These are phyloP conservation scores for Hafferia zeledoni DNA, from an alignment of 2,797 vertebrate genomes.

Conservation along the genomic window DNA sequence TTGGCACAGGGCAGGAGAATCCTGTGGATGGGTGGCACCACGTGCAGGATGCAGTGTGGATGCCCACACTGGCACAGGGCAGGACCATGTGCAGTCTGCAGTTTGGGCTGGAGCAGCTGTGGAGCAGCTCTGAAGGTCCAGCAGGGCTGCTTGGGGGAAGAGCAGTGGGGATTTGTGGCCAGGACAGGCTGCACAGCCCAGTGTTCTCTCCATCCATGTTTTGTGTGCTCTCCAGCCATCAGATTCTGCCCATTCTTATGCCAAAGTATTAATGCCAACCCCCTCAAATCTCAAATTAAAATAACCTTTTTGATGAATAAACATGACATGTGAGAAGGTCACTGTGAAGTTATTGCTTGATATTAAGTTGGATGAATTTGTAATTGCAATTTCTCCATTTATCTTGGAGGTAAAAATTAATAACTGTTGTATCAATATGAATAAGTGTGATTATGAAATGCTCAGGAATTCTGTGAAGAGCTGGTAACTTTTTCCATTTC, in stretches of 20 bases:
- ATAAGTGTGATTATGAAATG: background rate
- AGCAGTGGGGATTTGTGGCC: background rate
- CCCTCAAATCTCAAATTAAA: background rate
- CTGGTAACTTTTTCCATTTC: background rate
- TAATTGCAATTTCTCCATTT: background rate
- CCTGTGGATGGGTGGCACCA: no score
- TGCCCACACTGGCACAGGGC: no score
- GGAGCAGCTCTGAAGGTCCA: background rate
- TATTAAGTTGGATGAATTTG: background rate
- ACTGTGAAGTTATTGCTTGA: background rate
- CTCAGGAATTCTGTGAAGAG: background rate
- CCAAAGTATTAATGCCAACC: background rate
- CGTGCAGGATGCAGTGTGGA: no score
- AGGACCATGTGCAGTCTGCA: no score
- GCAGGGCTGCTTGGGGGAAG: background rate
- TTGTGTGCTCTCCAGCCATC: background rate
- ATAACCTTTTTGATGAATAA: background rate
- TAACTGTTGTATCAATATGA: background rate
- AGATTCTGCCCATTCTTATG: background rate
- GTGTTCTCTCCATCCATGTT: rapidly evolving
- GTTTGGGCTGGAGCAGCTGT: background rate
- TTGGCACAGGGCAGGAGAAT: no score
- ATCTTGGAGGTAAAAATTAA: background rate
- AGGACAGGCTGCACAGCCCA: background rate
- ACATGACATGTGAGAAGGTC: background rate